Percentiles rank a stretch among this genome's conserved stretches.
These are phyloP conservation scores for Scomber colias DNA, from an alignment of 2,113 vertebrate genomes.

Conservation along the genomic window DNA sequence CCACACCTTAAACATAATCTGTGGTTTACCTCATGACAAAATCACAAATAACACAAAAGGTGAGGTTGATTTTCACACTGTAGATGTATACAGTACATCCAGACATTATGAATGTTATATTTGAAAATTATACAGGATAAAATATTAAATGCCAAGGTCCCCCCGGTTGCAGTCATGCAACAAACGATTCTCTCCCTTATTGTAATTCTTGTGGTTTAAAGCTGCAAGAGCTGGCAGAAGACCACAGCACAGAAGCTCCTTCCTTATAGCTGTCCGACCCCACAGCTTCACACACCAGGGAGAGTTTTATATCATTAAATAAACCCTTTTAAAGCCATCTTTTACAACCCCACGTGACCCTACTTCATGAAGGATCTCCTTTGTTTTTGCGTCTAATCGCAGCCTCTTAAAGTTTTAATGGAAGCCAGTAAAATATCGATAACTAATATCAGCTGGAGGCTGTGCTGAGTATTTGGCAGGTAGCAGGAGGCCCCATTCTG, in stretches of 20 bases:
- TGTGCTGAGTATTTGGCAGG: constrained; percentile 52
- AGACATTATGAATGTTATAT: neutral
- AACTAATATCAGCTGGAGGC: constrained; percentile 81
- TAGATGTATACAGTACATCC: neutral
- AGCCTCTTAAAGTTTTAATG: constrained; percentile 79
- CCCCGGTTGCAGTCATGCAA: constrained; percentile 14
- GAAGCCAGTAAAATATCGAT: constrained; percentile 76
- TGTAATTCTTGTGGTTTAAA: constrained; percentile 41
- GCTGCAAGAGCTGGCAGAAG: constrained; percentile 45
- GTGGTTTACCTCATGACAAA: neutral
- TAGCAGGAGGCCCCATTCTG: constrained; percentile 57
- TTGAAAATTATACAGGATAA: neutral
- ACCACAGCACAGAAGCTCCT: constrained; percentile 69
- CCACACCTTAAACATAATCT: neutral
- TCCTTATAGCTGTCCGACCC: constrained; percentile 53
- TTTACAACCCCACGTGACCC: constrained; percentile 73
- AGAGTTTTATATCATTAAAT: constrained; percentile 72
- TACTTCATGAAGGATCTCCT: constrained; percentile 69
- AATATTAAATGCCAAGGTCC: constrained; percentile 1
- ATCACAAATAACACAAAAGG: neutral
- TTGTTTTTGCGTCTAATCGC: constrained; percentile 77
- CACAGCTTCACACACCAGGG: constrained; percentile 67
- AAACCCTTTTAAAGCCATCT: constrained; percentile 70
- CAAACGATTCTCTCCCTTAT: neutral
- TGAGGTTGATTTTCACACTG: neutral